Conservation (phyloP, 2,113 vertebrate genomes). For the Platichthys stellatus region DNA sequence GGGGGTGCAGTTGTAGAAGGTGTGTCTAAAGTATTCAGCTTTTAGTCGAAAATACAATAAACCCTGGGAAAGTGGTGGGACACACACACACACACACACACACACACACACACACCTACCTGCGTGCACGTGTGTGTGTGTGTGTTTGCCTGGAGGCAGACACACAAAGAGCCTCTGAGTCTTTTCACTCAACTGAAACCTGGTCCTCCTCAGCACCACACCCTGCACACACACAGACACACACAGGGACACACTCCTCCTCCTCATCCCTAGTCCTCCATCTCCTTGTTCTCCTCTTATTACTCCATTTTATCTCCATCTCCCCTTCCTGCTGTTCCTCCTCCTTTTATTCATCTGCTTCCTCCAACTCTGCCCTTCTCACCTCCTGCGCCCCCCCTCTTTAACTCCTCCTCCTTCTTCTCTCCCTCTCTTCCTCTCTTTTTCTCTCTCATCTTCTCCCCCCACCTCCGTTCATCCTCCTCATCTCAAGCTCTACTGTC, state of each 20-base stretch:
- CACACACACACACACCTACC: not conserved
- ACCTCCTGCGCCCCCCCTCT: not conserved
- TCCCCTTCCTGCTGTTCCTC: not conserved
- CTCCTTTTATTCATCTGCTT: not conserved
- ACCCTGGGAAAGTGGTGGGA: slow-evolving; percentile 35
- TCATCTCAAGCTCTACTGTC: too few species aligned
- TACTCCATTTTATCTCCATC: not conserved
- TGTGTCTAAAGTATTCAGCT: slow-evolving; percentile 55
- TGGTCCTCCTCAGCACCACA: slow-evolving; percentile 60
- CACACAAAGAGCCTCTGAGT: slow-evolving; percentile 56
- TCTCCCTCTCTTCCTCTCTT: not conserved
- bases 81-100: slow-evolving; percentile 19
- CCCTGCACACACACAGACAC: slow-evolving; percentile 38
- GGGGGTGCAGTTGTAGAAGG: slow-evolving; percentile 34
- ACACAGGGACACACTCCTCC: not conserved
- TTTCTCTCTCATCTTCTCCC: too few species aligned
- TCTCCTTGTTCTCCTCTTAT: not conserved
- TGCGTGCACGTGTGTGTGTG: not conserved
- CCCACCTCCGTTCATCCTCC: not conserved
- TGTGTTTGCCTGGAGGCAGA: slow-evolving; percentile 51
- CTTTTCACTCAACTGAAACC: slow-evolving; percentile 69
- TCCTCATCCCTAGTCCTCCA: not conserved
- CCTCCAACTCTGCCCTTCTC: too few species aligned
- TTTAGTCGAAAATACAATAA: slow-evolving; percentile 48
- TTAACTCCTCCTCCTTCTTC: too few species aligned